These are phyloP conservation scores for Rotaria socialis DNA, from an alignment of 2,888 invertebrate genomes.

Conservation along the genomic window DNA sequence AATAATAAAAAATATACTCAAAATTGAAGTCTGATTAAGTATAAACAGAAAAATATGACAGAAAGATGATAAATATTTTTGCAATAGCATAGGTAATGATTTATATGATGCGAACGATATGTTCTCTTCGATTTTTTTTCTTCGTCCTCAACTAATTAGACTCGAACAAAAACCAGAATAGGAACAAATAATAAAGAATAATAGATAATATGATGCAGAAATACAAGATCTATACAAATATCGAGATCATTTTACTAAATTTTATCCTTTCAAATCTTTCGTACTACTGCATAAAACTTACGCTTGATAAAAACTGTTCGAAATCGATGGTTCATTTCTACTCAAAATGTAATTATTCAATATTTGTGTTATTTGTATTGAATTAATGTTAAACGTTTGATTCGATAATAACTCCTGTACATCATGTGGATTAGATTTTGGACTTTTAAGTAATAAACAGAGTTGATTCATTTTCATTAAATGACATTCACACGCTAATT, in stretches of 20 bases:
- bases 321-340: slow-evolving; percentile 19
- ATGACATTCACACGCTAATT: slow-evolving; percentile 97
- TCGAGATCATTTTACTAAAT: too few relatives aligned
- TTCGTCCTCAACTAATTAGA: too few relatives aligned
- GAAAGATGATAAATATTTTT: too few relatives aligned
- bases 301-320: not conserved
- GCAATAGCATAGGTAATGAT: too few relatives aligned
- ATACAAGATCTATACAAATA: too few relatives aligned
- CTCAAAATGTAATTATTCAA: slow-evolving; percentile 37
- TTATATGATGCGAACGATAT: too few relatives aligned
- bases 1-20: not conserved
- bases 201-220: too few relatives aligned
- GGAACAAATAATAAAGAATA: too few relatives aligned
- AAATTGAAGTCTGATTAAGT: too few relatives aligned
- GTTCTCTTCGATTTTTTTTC: too few relatives aligned
- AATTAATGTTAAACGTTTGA: slow-evolving; percentile 92
- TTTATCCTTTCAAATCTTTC: not conserved
- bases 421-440: slow-evolving; percentile 79
- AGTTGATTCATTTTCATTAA: slow-evolving; percentile 81
- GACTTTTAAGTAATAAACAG: slow-evolving; percentile 74
- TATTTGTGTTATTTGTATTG: slow-evolving; percentile 70
- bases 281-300: not conserved
- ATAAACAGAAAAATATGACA: too few relatives aligned
- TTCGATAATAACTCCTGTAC: slow-evolving; percentile 74
- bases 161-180: too few relatives aligned